Conservation (phyloP, 1,140 invertebrate species). For the Coptotermes formosanus region DNA sequence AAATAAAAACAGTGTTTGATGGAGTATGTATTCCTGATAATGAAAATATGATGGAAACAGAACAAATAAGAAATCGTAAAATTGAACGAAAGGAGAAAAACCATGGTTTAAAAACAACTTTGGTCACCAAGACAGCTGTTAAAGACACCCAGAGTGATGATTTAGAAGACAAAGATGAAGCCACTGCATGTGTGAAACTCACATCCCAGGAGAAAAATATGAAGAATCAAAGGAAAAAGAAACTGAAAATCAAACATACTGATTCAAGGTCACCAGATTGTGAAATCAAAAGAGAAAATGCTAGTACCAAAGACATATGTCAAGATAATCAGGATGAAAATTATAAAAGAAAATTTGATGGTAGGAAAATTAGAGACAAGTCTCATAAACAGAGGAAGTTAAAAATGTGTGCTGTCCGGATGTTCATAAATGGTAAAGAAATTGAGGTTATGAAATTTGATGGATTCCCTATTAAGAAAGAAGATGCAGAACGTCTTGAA, state of each 20-base stretch:
- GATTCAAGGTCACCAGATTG: too few species aligned
- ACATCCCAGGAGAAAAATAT: background rate
- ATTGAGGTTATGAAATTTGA: slow-evolving; percentile 62
- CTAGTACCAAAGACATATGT: background rate
- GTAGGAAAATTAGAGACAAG: background rate
- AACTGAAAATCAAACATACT: too few species aligned
- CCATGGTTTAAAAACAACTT: background rate
- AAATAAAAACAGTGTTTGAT: slow-evolving; percentile 39
- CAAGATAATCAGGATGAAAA: background rate
- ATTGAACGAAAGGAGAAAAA: background rate
- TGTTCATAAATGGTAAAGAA: slow-evolving; percentile 62
- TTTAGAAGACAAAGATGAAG: background rate
- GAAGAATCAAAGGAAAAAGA: background rate
- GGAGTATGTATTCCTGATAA: background rate
- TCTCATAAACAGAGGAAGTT: slow-evolving; percentile 52
- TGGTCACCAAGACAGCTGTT: background rate
- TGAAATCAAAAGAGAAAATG: too few species aligned
- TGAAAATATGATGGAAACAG: background rate
- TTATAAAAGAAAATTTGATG: background rate
- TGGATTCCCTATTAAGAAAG: slow-evolving; percentile 68
- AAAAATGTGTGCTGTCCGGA: slow-evolving; percentile 49
- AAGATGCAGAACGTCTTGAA: slow-evolving; percentile 64
- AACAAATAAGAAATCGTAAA: background rate
- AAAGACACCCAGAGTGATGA: background rate
- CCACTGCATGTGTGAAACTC: background rate